A percentile compares a stretch with the other conserved stretches of the same genome.
Conservation (phyloP, 2,113 vertebrate genomes). For the Phrynocephalus versicolor region DNA sequence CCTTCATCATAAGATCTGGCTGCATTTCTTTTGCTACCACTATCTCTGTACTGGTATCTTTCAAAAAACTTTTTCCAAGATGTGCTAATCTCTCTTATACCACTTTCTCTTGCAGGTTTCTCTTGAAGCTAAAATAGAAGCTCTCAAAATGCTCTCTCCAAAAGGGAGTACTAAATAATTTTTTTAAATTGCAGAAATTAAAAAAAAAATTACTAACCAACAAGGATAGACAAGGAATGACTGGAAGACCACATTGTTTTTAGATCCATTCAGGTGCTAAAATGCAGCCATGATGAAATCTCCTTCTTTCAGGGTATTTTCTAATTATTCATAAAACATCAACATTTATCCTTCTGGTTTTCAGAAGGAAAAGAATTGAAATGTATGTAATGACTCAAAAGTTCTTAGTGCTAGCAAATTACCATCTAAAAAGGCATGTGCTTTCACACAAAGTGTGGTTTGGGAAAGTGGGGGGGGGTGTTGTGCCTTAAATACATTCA, state of each 20-base stretch:
- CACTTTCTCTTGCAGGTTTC: not conserved
- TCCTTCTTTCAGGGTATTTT: not conserved
- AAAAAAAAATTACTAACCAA: not conserved
- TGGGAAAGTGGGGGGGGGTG: not conserved
- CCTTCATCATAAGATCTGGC: not conserved
- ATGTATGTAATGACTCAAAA: not conserved
- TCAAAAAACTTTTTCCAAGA: not conserved
- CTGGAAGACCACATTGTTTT: not conserved
- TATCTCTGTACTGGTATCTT: accelerated
- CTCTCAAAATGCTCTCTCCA: not conserved
- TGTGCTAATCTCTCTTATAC: no score
- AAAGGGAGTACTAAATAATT: not conserved
- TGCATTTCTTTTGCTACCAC: not conserved
- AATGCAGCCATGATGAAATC: not conserved
- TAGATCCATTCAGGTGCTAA: accelerated
- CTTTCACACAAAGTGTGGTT: not conserved
- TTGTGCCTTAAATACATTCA: slow-evolving; percentile 10
- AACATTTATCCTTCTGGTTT: not conserved
- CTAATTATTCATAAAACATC: not conserved
- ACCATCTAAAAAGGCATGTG: not conserved
- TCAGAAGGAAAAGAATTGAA: not conserved
- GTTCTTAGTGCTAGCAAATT: not conserved
- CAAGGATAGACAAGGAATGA: not conserved
- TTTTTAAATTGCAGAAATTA: not conserved
- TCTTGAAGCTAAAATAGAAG: accelerated